These are phyloP conservation scores for Xylocopa sonorina DNA, from an alignment of 1,140 invertebrate species.

Conservation along the genomic window DNA sequence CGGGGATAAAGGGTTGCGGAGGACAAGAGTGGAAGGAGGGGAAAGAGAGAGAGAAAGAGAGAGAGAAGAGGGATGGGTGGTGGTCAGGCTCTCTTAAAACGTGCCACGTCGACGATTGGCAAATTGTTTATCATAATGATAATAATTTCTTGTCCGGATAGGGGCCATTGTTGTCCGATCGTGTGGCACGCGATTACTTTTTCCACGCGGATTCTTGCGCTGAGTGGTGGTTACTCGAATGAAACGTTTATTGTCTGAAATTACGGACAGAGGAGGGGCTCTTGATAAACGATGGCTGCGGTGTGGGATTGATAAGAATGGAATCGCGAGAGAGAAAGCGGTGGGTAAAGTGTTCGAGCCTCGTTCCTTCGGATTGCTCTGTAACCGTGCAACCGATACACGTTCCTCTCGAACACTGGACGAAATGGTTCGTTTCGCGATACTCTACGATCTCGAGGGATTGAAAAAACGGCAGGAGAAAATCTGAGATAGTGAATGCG, in stretches of 20 bases:
- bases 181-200: slow-evolving; percentile 4
- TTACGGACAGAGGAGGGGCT: background rate
- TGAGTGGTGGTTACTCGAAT: background rate
- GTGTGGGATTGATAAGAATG: background rate
- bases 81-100: background rate
- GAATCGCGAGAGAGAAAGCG: too few relatives aligned
- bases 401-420: too few relatives aligned
- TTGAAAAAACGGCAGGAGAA: too few relatives aligned
- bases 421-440: too few relatives aligned
- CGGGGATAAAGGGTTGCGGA: background rate
- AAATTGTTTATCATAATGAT: slow-evolving; percentile 43
- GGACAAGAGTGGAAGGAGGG: background rate
- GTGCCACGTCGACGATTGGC: slow-evolving; percentile 8
- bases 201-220: background rate
- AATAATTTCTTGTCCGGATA: slow-evolving; percentile 29
- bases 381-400: too few relatives aligned
- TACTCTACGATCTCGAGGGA: too few relatives aligned
- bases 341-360: too few relatives aligned
- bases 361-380: too few relatives aligned
- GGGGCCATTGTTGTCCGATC: slow-evolving; percentile 18
- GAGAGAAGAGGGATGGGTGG: background rate
- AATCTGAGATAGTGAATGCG: too few relatives aligned
- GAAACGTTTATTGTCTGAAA: slow-evolving; percentile 41
- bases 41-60: background rate
- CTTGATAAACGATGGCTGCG: background rate